Percentiles rank a stretch among this genome's conserved stretches.
Evolutionary conservation across 2,888 invertebrate species (phyloP).

Genomic region (Drosophila histrio): DNA sequence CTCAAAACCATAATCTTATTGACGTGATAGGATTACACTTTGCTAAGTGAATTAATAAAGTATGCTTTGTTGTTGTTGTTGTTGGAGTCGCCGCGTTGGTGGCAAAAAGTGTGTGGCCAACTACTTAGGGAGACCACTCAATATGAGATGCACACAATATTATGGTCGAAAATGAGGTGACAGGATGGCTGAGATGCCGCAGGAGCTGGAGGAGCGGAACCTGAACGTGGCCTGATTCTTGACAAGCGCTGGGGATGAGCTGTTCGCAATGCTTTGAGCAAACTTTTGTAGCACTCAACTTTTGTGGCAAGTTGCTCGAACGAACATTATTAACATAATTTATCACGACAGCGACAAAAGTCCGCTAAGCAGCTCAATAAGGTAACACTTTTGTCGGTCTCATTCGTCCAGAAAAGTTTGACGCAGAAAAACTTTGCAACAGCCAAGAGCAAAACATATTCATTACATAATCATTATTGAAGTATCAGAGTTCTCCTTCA

Average conservation of each 20-base stretch:
- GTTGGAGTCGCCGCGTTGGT: slow-evolving; percentile 17
- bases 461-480: slow-evolving; percentile 70
- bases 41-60: slow-evolving; percentile 81
- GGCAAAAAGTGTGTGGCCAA: slow-evolving; percentile 61
- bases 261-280: slow-evolving; percentile 24
- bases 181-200: slow-evolving; percentile 4
- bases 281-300: slow-evolving; percentile 59
- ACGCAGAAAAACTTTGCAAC: slow-evolving; percentile 22
- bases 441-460: slow-evolving; percentile 53
- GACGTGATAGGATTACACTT: slow-evolving; percentile 80
- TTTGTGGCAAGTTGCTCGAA: slow-evolving; percentile 61
- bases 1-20: slow-evolving; percentile 81
- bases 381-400: slow-evolving; percentile 70
- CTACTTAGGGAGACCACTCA: slow-evolving; percentile 77
- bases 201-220: not conserved
- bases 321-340: slow-evolving; percentile 78
- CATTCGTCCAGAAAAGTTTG: slow-evolving; percentile 30
- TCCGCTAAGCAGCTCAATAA: slow-evolving; percentile 68
- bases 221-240: slow-evolving; percentile 69
- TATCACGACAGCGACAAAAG: slow-evolving; percentile 71
- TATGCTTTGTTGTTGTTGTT: slow-evolving; percentile 46
- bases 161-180: slow-evolving; percentile 61
- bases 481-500: slow-evolving; percentile 11
- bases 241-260: slow-evolving; percentile 70
- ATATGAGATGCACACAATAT: slow-evolving; percentile 74